Evolutionary conservation across 2,113 vertebrate genomes (phyloP).

Genomic region (Ramphastos sulfuratus): DNA sequence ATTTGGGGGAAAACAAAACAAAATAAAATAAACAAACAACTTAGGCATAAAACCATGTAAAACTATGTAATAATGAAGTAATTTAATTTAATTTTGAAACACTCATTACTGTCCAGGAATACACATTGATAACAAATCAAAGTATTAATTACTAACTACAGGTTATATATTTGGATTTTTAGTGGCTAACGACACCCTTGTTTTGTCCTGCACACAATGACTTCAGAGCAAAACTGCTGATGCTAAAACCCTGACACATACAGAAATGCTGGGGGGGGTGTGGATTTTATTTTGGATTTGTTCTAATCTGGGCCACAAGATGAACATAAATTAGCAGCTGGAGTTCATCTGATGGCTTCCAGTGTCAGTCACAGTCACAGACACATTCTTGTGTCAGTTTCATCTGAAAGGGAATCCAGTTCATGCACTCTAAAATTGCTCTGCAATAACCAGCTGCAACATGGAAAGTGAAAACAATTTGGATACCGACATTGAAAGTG

Average conservation of each 20-base stretch:
- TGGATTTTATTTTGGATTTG: neutral
- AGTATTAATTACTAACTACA: neutral
- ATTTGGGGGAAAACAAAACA: neutral
- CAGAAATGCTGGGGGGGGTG: neutral
- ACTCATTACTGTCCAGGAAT: slow-evolving; percentile 38
- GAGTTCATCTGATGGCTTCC: neutral
- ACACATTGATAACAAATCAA: neutral
- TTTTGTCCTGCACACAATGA: neutral
- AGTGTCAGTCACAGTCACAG: too few species aligned
- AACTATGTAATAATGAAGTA: slow-evolving; percentile 28
- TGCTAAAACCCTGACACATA: neutral
- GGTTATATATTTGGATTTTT: neutral
- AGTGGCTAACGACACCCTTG: neutral
- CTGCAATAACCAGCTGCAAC: neutral
- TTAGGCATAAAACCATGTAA: slow-evolving; percentile 30
- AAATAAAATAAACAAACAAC: neutral
- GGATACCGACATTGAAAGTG: neutral
- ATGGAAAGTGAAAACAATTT: neutral
- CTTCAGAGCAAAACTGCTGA: neutral
- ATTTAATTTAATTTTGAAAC: slow-evolving; percentile 51
- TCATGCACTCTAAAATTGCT: neutral
- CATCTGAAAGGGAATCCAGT: neutral
- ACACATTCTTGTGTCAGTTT: neutral
- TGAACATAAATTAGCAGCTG: neutral
- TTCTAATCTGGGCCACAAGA: neutral